Evolutionary conservation across 2,888 invertebrate species (phyloP).

Genomic region (Troilus luridus): DNA sequence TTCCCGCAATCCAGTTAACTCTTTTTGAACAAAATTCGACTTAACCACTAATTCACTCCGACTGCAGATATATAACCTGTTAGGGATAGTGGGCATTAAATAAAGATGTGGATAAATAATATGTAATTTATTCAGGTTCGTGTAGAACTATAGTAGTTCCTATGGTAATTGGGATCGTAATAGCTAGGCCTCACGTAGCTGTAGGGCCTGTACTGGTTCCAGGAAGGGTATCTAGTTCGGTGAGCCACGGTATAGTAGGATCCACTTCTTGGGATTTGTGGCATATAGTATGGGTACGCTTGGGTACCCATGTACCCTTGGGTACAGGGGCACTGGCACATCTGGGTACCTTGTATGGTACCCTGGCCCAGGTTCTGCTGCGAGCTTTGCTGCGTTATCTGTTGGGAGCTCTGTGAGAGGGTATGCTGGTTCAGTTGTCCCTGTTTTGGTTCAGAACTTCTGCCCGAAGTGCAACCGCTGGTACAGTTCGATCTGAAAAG

Average conservation of each 20-base stretch:
- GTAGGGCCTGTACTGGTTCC: slow-evolving; percentile 11
- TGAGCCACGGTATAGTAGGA: neutral
- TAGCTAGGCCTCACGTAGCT: neutral
- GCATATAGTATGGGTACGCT: neutral
- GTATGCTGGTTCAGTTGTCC: neutral
- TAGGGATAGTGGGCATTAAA: neutral
- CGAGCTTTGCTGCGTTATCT: neutral
- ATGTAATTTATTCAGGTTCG: neutral
- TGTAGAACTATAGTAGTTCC: neutral
- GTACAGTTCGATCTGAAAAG: slow-evolving; percentile 21
- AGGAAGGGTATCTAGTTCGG: neutral
- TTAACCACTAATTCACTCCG: too few relatives aligned
- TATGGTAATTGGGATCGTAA: neutral
- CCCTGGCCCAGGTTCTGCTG: neutral
- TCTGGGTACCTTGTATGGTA: neutral
- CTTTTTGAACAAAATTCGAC: too few relatives aligned
- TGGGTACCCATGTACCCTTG: neutral
- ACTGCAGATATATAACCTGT: too few relatives aligned
- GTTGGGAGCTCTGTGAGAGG: neutral
- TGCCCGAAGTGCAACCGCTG: neutral
- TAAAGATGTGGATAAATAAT: neutral
- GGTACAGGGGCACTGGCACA: slow-evolving; percentile 21
- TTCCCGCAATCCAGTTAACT: too few relatives aligned
- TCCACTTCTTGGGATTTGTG: neutral
- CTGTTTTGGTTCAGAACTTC: neutral